phyloP scores from a whole-genome alignment of 2,888 invertebrate species.

The Tupiocoris notatus region DNA sequence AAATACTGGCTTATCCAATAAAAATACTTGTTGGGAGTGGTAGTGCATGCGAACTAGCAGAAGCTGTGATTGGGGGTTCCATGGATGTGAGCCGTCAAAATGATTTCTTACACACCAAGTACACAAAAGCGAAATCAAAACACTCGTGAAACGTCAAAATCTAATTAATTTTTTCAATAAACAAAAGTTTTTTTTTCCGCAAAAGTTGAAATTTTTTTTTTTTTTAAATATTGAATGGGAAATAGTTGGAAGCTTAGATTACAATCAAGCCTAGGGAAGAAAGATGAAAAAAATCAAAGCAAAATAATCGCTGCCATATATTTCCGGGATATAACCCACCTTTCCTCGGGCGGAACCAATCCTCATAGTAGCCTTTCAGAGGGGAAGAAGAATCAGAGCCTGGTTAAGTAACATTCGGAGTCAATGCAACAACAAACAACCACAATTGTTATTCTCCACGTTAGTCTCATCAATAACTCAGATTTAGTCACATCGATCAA shows the following conservation, averaged over 20 bases:
- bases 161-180: too few relatives aligned
- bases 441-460: constrained; percentile 36
- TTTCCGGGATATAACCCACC: constrained; percentile 62
- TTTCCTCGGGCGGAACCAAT: constrained; percentile 97
- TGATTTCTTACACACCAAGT: too few relatives aligned
- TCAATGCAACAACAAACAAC: constrained; percentile 45
- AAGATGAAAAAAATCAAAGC: neutral
- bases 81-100: too few relatives aligned
- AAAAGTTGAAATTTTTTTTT: constrained; percentile 9
- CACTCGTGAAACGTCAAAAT: too few relatives aligned
- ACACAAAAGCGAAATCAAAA: too few relatives aligned
- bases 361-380: constrained; percentile 92
- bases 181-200: too few relatives aligned
- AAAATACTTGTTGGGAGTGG: too few relatives aligned
- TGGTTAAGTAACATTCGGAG: constrained; percentile 53
- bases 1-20: too few relatives aligned
- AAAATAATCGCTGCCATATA: constrained; percentile 1
- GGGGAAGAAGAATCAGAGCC: constrained; percentile 74
- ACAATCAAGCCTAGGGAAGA: neutral
- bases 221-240: neutral
- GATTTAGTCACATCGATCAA: neutral
- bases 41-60: too few relatives aligned
- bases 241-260: neutral
- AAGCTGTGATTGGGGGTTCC: too few relatives aligned
- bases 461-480: too few relatives aligned